Evolutionary conservation across 2,113 vertebrate species (phyloP).

Genomic region (Hiodon tergisus): DNA sequence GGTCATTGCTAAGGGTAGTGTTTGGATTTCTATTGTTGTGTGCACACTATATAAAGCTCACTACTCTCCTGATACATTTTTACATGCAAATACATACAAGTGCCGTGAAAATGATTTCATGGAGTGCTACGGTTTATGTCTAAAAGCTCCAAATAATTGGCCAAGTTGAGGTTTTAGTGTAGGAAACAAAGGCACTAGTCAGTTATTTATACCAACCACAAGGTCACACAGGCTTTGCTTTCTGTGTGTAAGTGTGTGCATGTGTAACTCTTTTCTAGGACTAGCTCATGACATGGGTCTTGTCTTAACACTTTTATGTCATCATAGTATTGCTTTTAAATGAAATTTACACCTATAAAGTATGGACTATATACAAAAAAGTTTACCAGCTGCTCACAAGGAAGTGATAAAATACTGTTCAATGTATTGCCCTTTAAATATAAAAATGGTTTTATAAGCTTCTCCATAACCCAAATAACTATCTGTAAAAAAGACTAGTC

Average conservation of each 20-base stretch:
- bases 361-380: background rate
- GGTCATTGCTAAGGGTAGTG: conserved; percentile 6
- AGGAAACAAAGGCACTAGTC: background rate
- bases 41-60: background rate
- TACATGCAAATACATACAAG: background rate
- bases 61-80: background rate
- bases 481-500: conserved; percentile 5
- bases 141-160: conserved; percentile 18
- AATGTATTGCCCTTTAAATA: background rate
- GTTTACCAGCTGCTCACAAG: background rate
- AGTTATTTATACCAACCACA: background rate
- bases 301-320: background rate
- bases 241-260: background rate
- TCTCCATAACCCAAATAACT: background rate
- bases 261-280: conserved; percentile 9
- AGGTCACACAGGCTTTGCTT: background rate
- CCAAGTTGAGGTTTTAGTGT: conserved; percentile 10
- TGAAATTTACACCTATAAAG: background rate
- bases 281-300: background rate
- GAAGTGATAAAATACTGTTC: background rate
- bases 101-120: background rate
- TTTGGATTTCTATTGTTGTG: background rate
- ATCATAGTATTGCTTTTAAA: conserved; percentile 14
- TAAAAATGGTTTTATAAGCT: background rate
- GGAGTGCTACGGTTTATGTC: conserved; percentile 26